phyloP scores from a whole-genome alignment of 2,888 invertebrate genomes.

The Herminia tarsipennalis region DNA sequence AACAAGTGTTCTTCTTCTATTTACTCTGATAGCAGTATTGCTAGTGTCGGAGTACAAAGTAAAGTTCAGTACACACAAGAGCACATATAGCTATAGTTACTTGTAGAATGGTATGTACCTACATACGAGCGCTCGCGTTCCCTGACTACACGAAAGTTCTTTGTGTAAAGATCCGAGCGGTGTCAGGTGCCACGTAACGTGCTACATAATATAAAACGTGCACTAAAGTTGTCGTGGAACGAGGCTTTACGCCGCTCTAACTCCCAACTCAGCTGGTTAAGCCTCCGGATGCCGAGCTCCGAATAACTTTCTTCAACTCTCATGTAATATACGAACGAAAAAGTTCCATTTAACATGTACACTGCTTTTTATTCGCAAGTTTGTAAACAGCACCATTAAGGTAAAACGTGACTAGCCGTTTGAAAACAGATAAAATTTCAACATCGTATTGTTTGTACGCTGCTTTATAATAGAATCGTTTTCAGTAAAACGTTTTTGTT shows the following conservation, averaged over 20 bases:
- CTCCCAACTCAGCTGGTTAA: conserved; percentile 47
- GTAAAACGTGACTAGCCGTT: conserved; percentile 34
- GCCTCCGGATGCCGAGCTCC: conserved; percentile 37
- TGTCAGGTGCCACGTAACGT: conserved; percentile 50
- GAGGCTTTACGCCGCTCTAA: conserved; percentile 45
- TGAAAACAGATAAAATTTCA: conserved; percentile 26
- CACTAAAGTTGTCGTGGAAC: conserved; percentile 47
- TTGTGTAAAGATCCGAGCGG: conserved; percentile 48
- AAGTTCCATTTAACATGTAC: conserved; percentile 37
- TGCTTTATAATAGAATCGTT: conserved; percentile 15
- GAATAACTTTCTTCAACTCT: conserved; percentile 50
- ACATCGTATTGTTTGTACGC: conserved; percentile 20
- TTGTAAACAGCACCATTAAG: conserved; percentile 38
- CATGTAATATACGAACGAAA: conserved; percentile 41
- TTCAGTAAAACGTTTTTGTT: conserved; percentile 6
- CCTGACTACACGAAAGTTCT: conserved; percentile 38
- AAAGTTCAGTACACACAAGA: conserved; percentile 1
- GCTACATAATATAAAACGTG: conserved; percentile 58
- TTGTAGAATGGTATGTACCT: conserved; percentile 19
- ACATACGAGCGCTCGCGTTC: conserved; percentile 20
- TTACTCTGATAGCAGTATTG: no score
- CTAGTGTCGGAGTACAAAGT: conserved; percentile 9
- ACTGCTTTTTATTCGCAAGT: conserved; percentile 46
- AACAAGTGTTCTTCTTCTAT: no score
- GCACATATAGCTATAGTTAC: conserved; percentile 23